Base-by-base conservation (phyloP, 2,797 vertebrate genomes). In the Adelosebastes latens region DNA sequence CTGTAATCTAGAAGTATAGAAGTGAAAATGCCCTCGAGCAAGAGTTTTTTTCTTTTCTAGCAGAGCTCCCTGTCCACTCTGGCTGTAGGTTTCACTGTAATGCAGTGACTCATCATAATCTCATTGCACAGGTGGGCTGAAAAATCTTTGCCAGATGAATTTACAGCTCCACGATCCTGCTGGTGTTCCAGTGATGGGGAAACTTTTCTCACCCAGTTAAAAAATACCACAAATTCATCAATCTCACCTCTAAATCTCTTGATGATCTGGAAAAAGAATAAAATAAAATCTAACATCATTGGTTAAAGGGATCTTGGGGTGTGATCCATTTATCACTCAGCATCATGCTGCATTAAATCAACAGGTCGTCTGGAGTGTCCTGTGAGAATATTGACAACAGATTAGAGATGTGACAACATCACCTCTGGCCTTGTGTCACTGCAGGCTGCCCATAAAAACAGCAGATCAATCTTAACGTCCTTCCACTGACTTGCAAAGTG, bases 41-140 rank as follows among this genome's bases (percentile, higher is more conserved):
- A 2, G 72, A 66, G 42, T 81, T 78, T 49, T 53, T 53, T 58
- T 59, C 14, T 56, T 70, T 16, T 13, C 6, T 31, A 14, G 25
- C 36, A 53, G 25, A 53, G 32, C 59, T 62, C 20, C 29, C n/a
- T 53, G 49, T 76, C 80, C 74, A 68, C 31, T n/a, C 56, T 12
- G 6, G 42, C 60, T 71, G 25, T 9, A 69, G 68, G 78, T 75
- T 72, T 65, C 53, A 20, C 36, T 46, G n/a, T 71, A 34, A 78
- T 46, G 55, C 63, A 52, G 77, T 88, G 82, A 89, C 72, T 88
- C 87, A 83, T 84, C 66, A 66, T 59, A 55, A 72, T 70, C 72
- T 71, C 75, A 55, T 8, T 49, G 75, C 65, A 59, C 67, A 79
- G 55, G 71, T 82, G 72, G 87, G 73, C 58, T 81, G 79, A 29